Evolutionary conservation across 2,888 invertebrate species (phyloP), one percentile per base, ranked within the genome.

Genomic region (Globia sparganii): DNA sequence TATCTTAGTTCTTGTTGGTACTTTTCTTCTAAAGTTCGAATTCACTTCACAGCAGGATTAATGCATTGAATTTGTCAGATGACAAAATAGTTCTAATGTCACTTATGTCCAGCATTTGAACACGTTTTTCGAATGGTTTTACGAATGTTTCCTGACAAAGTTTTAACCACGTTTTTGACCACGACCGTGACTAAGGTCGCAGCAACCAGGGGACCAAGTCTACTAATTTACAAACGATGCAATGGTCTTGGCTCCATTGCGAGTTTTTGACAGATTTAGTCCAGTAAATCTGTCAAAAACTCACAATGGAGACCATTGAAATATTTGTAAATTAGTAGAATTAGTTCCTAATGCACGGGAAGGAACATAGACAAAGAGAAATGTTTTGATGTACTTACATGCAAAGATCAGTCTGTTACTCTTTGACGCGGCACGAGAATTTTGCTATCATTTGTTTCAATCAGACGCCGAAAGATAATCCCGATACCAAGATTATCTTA

Each of bases 401-500:
- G 80, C 75, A 82, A 75, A 75, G 21, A 71, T 64, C 75, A 75
- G 81, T 9, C 43, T 59, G 68, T 71, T 74, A 75, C 59, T 67
- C 77, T 74, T 78, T 59, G 76, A 78, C 58, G 71, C 66, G 68
- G 61, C 37, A 76, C 74, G 11, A 69, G 59, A 73, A 75, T 71
- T 73, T 78, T 67, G 37, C 68, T 72, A 75, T 71, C 75, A 86
- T 86, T 75, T 79, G 83, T 75, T 72, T 71, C 46, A 80, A 80
- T 90, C 88, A 95, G 72, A 95, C 82, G 84, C 92, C 86, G 82
- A 95, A 94, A 80, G 94, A 94, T 86, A 95, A 93, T 88, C 94
- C 94, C 80, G 94, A 93, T 74, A 95, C 84, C 87, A 94, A 89
- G 90, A 95, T 94, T 91, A 96, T 94, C 89, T 92, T 93, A 79